Percentiles rank a stretch among this genome's conserved stretches.
phyloP scores from a whole-genome alignment of 1,140 invertebrate genomes.

The Formica selysi region DNA sequence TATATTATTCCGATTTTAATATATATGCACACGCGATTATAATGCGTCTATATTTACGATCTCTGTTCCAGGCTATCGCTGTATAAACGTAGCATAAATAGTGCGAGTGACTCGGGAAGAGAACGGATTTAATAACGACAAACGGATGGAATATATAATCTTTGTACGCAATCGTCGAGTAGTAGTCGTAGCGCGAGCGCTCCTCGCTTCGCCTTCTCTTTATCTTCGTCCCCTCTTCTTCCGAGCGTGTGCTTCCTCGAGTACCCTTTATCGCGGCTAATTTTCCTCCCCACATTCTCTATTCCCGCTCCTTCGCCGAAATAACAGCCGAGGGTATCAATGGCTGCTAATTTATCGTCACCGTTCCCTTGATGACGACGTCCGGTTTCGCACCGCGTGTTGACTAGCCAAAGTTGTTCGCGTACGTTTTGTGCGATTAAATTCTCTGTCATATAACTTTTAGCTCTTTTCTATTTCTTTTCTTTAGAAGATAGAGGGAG shows the following conservation, averaged over 20 bases:
- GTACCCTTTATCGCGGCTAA: constrained; percentile 54
- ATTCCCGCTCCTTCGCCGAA: constrained; percentile 58
- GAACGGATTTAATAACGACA: constrained; percentile 51
- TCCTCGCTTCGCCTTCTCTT: constrained; percentile 46
- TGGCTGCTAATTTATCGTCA: constrained; percentile 60
- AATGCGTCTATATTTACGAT: not conserved
- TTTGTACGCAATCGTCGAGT: constrained; percentile 51
- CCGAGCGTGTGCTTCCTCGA: constrained; percentile 47
- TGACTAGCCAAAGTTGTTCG: constrained; percentile 21
- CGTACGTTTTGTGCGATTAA: not conserved
- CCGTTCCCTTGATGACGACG: constrained; percentile 58
- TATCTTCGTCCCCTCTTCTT: constrained; percentile 40
- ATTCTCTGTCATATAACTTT: not conserved
- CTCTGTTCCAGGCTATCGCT: not conserved
- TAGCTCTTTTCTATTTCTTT: not conserved
- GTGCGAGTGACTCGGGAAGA: constrained; percentile 29
- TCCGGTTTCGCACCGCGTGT: constrained; percentile 50
- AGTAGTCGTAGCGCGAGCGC: not conserved
- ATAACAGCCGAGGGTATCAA: constrained; percentile 58
- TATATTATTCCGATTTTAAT: not conserved
- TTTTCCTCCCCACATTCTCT: constrained; percentile 45
- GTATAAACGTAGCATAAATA: not conserved
- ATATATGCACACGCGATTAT: not conserved
- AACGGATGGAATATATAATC: constrained; percentile 62
- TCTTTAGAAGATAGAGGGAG: not conserved